Conservation (phyloP, 2,797 vertebrate species). For the Octomys mimax region DNA sequence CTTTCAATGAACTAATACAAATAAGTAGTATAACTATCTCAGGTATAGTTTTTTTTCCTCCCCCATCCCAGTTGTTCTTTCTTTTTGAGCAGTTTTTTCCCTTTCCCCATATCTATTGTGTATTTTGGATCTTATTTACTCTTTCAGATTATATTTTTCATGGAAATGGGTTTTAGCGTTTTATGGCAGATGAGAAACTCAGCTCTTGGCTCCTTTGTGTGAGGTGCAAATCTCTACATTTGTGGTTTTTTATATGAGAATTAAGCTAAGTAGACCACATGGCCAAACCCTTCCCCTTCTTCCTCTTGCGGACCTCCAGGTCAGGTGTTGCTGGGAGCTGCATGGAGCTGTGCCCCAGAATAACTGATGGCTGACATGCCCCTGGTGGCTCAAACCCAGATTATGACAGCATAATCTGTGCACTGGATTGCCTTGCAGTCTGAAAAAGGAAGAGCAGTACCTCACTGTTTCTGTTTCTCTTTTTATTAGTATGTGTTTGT, state of each 20-base stretch:
- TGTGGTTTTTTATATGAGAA: neutral
- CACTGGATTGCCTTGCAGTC: neutral
- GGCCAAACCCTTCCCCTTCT: no score
- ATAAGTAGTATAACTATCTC: no score
- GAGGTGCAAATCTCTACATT: neutral
- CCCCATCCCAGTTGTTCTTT: no score
- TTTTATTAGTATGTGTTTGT: neutral
- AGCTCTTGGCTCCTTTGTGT: no score
- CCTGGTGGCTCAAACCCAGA: neutral
- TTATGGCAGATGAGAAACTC: neutral
- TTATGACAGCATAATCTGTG: neutral
- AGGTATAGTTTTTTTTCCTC: no score
- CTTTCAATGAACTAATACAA: no score
- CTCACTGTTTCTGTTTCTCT: neutral
- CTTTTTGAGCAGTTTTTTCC: no score
- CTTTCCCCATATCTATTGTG: no score
- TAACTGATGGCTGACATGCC: neutral
- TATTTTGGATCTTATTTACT: no score
- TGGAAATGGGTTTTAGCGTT: neutral
- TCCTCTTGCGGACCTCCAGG: neutral
- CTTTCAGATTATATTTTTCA: neutral
- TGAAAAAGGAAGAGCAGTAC: neutral
- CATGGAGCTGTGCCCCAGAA: neutral
- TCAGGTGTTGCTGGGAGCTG: neutral
- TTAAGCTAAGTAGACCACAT: neutral